Percentiles rank a stretch among this genome's conserved stretches.
Conservation (phyloP, 2,888 invertebrate species). For the Drosophila nr. perissopoda region DNA sequence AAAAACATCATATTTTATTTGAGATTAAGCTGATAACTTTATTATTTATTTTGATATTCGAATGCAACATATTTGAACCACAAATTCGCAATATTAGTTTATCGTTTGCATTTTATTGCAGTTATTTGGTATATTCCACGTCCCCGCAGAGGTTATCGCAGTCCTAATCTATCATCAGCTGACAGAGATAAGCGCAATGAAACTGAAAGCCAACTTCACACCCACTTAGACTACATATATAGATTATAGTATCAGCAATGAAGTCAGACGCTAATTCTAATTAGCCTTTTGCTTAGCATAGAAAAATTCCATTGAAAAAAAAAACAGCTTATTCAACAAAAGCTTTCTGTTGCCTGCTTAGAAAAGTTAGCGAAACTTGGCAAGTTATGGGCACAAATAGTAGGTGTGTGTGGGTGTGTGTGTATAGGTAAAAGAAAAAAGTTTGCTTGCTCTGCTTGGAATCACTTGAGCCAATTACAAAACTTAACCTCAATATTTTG, state of each 20-base stretch:
- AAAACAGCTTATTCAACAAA: background rate
- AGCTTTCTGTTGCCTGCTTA: conserved; percentile 7
- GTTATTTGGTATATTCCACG: background rate
- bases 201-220: background rate
- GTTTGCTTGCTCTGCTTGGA: conserved; percentile 53
- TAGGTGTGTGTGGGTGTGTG: background rate
- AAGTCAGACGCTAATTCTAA: background rate
- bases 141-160: background rate
- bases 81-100: background rate
- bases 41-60: background rate
- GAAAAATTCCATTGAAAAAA: background rate
- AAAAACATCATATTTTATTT: background rate
- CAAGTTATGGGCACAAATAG: conserved; percentile 11
- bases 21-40: background rate
- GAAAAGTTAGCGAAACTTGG: conserved; percentile 39
- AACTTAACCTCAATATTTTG: conserved; percentile 72
- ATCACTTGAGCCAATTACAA: conserved; percentile 73
- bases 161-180: background rate
- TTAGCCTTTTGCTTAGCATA: background rate
- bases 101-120: background rate
- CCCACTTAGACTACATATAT: background rate
- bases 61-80: background rate
- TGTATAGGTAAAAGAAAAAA: conserved; percentile 29
- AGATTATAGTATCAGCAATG: background rate
- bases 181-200: background rate